Evolutionary conservation across 1,140 invertebrate species (phyloP), one percentile per base, ranked within the genome.

Genomic region (Procambarus virginalis): DNA sequence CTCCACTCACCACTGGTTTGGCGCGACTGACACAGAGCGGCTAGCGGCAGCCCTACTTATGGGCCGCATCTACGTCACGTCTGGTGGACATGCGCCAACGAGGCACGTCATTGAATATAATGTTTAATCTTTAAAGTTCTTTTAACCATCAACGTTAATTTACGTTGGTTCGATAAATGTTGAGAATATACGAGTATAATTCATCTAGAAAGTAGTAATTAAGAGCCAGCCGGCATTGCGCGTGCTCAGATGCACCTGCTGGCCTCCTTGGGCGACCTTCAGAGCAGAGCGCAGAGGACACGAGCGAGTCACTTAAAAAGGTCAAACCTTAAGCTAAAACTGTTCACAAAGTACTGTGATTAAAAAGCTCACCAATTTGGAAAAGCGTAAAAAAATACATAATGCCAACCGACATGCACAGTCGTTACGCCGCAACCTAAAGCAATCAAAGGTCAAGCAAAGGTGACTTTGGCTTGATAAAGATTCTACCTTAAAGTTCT

Each of bases 1-100:
- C 9, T n/a, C 2, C 80, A 84, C 88, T 84, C 88, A 89, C 88
- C 88, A 82, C 87, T 79, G 83, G 68, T 51, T 60, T 84, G 88
- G 70, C 82, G 84, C 84, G 88, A 89, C 88, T 89, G 88, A 89
- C 88, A 68, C 70, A 73, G 55, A 76, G 17, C 4, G 20, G 45
- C 45, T 81, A 55, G 34, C 60, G 9, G 76, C 82, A 46, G 46
- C 34, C 5, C 58, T 78, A 83, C 22, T 84, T 89, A 84, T 78
- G 45, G 46, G 2, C 5, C 9, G 17, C 51, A 51, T 51, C 78
- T 48, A 34, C 55, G 88, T 89, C 88, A 84, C 88, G 34, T 4
- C n/a, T 73, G 68, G 22, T 8, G n/a, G 5, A 20, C 14, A 17
- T 34, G 17, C 68, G 80, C 88, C 75, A 68, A 64, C 55, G 34